phyloP scores from a whole-genome alignment of 1,140 invertebrate species.

The Drosophila melanogaster region DNA sequence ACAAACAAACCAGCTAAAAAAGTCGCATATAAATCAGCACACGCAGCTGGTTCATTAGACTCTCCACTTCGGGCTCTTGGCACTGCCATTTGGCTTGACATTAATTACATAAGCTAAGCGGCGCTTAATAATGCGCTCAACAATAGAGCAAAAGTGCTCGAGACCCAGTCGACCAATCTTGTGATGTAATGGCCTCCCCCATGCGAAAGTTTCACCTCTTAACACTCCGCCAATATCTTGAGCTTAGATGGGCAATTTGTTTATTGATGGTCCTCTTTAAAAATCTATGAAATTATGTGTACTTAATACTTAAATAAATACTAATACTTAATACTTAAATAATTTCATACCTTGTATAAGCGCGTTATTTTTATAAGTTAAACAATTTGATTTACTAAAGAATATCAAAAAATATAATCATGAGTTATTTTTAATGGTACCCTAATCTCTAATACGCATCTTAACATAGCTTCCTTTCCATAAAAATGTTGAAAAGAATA shows the following conservation, averaged over 20 bases:
- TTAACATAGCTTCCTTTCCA: neutral
- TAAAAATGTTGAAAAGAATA: neutral
- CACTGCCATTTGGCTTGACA: constrained; percentile 58
- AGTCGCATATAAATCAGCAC: constrained; percentile 78
- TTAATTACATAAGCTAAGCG: constrained; percentile 81
- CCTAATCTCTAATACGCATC: neutral
- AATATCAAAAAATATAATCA: neutral
- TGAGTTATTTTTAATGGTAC: neutral
- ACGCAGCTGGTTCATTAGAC: constrained; percentile 79
- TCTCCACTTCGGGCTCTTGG: constrained; percentile 50
- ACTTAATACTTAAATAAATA: too few relatives aligned
- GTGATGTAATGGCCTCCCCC: constrained; percentile 63
- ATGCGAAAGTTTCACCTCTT: constrained; percentile 66
- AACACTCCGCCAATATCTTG: constrained; percentile 6
- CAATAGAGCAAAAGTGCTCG: constrained; percentile 73
- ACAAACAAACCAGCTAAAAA: constrained; percentile 31
- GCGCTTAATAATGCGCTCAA: constrained; percentile 81
- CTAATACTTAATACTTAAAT: too few relatives aligned
- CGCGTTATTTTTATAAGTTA: too few relatives aligned
- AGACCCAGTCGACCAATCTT: constrained; percentile 28
- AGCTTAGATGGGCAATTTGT: neutral
- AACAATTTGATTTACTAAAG: neutral
- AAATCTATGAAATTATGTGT: neutral
- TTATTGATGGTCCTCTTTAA: neutral
- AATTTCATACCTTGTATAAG: too few relatives aligned